Base-by-base conservation (phyloP, 2,888 invertebrate species). In the Drosophila yooni region DNA sequence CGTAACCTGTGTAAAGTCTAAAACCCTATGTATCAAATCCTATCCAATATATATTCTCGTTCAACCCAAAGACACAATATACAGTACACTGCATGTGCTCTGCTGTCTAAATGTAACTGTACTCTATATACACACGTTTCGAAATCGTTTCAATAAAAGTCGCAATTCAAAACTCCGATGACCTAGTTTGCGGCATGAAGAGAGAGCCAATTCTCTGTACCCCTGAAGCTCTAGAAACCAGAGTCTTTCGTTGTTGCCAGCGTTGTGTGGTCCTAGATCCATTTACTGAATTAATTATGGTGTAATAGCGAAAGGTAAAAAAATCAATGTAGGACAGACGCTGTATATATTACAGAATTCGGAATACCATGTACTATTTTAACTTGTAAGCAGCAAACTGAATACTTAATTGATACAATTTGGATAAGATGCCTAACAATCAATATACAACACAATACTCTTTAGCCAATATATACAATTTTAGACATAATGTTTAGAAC, bases 401-500 rank as follows among this genome's bases (percentile, higher is more conserved):
- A 71, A 36, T 27, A 36, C 25, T 11, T 11, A 52, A 56, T 54
- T 59, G 58, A 64, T 29, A 61, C 43, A 43, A 57, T 71, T 51
- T 58, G 66, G 68, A 53, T 63, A 68, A 70, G 52, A 56, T 75
- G 60, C 71, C 64, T 78, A 79, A 79, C 71, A 64, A 79, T 25
- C 66, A 58, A 61, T 29, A 33, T 50, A 76, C 67, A 70, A 70
- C 58, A 73, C 70, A 64, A 65, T 65, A 73, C 70, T 73, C 68
- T 73, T 34, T 70, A 82, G 82, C 52, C 64, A 79, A 68, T 70
- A 56, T 4, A 66, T 70, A 69, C 54, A 66, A 74, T 58, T 7
- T 64, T 72, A 81, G 74, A 63, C 61, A 38, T 73, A 76, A 80
- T 90, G 71, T 71, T 76, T 84, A 91, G 91, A 92, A 93, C 84